Evolutionary conservation across 2,888 invertebrate species (phyloP).

Genomic region (Euplexia lucipara): DNA sequence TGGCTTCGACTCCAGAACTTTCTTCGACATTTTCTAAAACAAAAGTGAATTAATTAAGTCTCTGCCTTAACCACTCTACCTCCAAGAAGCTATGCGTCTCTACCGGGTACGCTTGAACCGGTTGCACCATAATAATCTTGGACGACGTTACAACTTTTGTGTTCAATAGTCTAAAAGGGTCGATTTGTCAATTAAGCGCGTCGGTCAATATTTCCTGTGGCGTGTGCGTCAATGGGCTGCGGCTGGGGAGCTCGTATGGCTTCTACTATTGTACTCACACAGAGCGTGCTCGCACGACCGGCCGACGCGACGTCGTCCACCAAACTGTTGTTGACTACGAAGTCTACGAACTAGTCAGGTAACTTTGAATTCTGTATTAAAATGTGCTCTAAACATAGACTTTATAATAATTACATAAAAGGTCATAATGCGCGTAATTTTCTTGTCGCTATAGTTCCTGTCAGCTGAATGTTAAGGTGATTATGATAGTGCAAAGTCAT

Average conservation of each 20-base stretch:
- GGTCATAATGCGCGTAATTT: conserved; percentile 44
- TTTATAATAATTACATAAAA: conserved; percentile 45
- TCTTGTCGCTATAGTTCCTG: conserved; percentile 12
- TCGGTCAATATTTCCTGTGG: conserved; percentile 68
- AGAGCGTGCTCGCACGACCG: conserved; percentile 59
- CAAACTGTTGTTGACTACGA: conserved; percentile 53
- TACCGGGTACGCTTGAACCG: conserved; percentile 35
- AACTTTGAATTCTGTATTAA: conserved; percentile 39
- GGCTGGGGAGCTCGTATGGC: conserved; percentile 66
- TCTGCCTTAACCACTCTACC: conserved; percentile 22
- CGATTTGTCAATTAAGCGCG: conserved; percentile 61
- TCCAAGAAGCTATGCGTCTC: conserved; percentile 34
- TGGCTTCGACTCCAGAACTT: conserved; percentile 48
- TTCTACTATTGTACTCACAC: no score
- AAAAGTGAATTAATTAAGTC: conserved; percentile 33
- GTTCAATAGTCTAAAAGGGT: conserved; percentile 44
- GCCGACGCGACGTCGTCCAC: conserved; percentile 48
- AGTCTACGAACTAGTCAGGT: conserved; percentile 55
- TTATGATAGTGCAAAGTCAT: conserved; percentile 27
- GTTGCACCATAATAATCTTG: conserved; percentile 32
- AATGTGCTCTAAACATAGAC: conserved; percentile 34
- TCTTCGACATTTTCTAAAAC: conserved; percentile 77
- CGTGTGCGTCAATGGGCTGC: conserved; percentile 70
- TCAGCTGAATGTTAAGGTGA: conserved; percentile 14
- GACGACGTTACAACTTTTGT: conserved; percentile 22